Percentiles rank a stretch among this genome's conserved stretches.
These are phyloP conservation scores for Geotrypetes seraphini DNA, from an alignment of 2,797 vertebrate genomes.

Conservation along the genomic window DNA sequence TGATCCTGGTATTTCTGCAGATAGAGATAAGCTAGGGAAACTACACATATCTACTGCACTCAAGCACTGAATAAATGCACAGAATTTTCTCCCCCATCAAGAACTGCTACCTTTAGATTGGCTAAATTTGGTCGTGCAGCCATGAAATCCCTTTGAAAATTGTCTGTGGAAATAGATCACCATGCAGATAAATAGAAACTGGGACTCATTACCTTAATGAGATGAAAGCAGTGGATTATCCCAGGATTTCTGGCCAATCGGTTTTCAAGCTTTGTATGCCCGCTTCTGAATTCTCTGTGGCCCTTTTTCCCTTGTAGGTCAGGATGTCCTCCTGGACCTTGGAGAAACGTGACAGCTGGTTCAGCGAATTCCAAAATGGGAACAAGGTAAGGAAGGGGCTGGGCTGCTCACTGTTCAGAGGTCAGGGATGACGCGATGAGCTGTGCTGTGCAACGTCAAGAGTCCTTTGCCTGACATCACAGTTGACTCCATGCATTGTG, in stretches of 20 bases:
- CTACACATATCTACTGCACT: too few species aligned
- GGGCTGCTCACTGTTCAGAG: too few species aligned
- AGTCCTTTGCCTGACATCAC: not conserved
- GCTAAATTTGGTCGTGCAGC: too few species aligned
- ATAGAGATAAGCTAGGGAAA: too few species aligned
- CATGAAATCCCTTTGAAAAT: too few species aligned
- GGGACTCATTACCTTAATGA: not conserved
- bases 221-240: rapidly evolving
- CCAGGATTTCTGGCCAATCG: not conserved
- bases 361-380: slow-evolving; percentile 61
- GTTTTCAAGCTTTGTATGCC: not conserved
- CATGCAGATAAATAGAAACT: too few species aligned
- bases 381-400: slow-evolving; percentile 49
- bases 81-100: too few species aligned
- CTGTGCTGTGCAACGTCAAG: rapidly evolving
- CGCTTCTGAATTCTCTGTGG: not conserved
- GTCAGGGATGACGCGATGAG: not conserved
- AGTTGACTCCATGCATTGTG: not conserved
- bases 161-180: too few species aligned
- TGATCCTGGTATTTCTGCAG: too few species aligned
- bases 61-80: too few species aligned
- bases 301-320: slow-evolving; percentile 39
- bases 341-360: slow-evolving; percentile 66
- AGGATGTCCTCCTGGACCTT: slow-evolving; percentile 58
- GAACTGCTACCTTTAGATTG: too few species aligned